A percentile compares a stretch with the other conserved stretches of the same genome.
Conservation (phyloP, 2,113 vertebrate genomes). For the Saimiri boliviensis region DNA sequence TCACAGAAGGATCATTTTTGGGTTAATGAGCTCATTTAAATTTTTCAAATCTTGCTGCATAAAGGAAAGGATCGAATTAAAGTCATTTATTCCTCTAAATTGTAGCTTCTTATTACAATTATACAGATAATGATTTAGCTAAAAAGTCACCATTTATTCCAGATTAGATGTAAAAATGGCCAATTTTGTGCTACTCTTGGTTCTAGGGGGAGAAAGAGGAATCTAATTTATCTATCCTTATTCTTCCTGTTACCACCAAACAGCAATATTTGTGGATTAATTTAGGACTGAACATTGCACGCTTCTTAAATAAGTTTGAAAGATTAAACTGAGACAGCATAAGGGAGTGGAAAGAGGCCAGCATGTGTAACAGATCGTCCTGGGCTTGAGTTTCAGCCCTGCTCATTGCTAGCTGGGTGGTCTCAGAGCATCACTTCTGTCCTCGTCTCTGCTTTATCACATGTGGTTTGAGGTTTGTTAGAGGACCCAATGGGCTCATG, state of each 20-base stretch:
- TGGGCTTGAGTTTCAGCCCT: not conserved
- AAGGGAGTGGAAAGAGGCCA: constrained; percentile 1
- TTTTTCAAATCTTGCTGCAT: not conserved
- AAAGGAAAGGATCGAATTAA: constrained; percentile 44
- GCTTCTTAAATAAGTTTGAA: constrained; percentile 29
- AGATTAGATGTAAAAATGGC: constrained; percentile 50
- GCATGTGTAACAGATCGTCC: not conserved
- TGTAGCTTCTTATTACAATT: not conserved
- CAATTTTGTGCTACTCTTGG: constrained; percentile 32
- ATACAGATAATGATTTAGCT: constrained; percentile 8
- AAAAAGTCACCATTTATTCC: constrained; percentile 24
- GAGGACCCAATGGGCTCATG: not conserved
- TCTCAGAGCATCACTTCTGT: not conserved
- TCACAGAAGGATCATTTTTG: constrained; percentile 21
- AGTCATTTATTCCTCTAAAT: constrained; percentile 9
- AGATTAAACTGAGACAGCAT: constrained; percentile 21
- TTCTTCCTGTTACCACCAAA: not conserved
- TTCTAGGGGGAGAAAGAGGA: not conserved
- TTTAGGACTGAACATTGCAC: not conserved
- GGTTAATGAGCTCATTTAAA: constrained; percentile 36
- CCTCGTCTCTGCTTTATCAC: not conserved
- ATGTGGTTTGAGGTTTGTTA: not conserved
- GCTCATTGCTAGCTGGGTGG: not conserved
- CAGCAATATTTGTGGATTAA: constrained; percentile 1
- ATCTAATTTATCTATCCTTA: not conserved